Evolutionary conservation across 2,113 vertebrate species (phyloP).

Genomic region (Paradoxurus hermaphroditus): DNA sequence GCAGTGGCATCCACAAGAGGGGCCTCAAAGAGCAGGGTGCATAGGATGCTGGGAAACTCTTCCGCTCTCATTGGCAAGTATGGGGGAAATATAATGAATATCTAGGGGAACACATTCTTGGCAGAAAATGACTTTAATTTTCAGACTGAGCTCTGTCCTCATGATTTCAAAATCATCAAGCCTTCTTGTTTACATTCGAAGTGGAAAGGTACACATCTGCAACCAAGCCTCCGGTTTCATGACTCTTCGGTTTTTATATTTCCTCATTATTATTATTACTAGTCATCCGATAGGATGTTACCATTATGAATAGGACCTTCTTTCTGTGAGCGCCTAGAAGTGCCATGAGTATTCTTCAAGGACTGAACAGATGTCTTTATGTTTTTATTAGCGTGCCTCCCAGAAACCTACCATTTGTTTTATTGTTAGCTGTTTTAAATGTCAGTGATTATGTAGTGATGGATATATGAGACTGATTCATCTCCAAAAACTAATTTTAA

Average conservation of each 20-base stretch:
- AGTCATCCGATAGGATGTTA: conserved; percentile 52
- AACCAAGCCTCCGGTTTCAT: neutral
- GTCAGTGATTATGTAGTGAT: conserved; percentile 57
- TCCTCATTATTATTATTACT: neutral
- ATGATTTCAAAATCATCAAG: neutral
- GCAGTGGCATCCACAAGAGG: neutral
- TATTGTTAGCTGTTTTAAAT: conserved; percentile 64
- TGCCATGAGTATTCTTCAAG: neutral
- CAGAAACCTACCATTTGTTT: conserved; percentile 47
- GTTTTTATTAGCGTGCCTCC: conserved; percentile 47
- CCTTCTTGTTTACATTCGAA: neutral
- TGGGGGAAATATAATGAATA: neutral
- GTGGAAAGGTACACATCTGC: conserved; percentile 1
- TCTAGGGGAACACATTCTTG: neutral
- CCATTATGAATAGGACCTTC: conserved; percentile 19
- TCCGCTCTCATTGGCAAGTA: neutral
- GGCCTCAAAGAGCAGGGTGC: neutral
- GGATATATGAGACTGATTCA: conserved; percentile 75
- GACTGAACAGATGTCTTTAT: conserved; percentile 32
- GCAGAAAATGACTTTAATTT: conserved; percentile 14
- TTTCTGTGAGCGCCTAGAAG: neutral
- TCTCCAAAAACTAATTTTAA: conserved; percentile 88
- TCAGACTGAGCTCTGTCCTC: neutral
- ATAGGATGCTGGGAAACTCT: neutral
- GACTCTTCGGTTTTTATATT: conserved; percentile 17